These are phyloP conservation scores for Empidonax alnorum DNA, from an alignment of 2,113 vertebrate species.

Conservation along the genomic window DNA sequence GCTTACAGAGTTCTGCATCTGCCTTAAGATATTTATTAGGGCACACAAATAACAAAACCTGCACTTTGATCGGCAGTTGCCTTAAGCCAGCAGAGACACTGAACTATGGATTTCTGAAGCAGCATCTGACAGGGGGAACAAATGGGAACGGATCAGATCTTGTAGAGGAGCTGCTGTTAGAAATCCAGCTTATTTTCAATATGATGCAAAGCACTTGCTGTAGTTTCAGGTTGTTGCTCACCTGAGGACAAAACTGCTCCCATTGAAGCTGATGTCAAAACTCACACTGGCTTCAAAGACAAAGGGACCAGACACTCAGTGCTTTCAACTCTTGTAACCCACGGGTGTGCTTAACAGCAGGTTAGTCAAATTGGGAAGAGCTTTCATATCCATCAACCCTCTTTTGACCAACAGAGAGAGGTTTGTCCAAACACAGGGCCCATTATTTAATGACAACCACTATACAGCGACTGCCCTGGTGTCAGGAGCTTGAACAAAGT, in stretches of 20 bases:
- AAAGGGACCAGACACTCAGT: background rate
- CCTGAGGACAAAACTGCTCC: background rate
- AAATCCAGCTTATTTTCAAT: background rate
- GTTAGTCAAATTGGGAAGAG: background rate
- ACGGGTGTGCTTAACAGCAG: background rate
- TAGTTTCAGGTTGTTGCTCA: background rate
- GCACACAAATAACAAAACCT: background rate
- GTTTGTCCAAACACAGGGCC: background rate
- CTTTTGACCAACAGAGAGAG: background rate
- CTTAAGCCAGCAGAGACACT: background rate
- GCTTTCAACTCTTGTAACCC: background rate
- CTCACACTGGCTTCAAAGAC: background rate
- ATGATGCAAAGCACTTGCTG: background rate
- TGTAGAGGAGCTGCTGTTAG: background rate
- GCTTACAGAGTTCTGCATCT: background rate
- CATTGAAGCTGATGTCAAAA: background rate
- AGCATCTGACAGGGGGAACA: background rate
- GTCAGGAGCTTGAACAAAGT: background rate
- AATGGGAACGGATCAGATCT: background rate
- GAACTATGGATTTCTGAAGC: background rate
- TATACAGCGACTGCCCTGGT: background rate
- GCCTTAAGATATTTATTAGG: background rate
- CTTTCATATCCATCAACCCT: background rate
- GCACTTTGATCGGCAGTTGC: background rate
- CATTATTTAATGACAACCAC: background rate